phyloP scores from a whole-genome alignment of 2,888 invertebrate species.

The Anoncus sp. region DNA sequence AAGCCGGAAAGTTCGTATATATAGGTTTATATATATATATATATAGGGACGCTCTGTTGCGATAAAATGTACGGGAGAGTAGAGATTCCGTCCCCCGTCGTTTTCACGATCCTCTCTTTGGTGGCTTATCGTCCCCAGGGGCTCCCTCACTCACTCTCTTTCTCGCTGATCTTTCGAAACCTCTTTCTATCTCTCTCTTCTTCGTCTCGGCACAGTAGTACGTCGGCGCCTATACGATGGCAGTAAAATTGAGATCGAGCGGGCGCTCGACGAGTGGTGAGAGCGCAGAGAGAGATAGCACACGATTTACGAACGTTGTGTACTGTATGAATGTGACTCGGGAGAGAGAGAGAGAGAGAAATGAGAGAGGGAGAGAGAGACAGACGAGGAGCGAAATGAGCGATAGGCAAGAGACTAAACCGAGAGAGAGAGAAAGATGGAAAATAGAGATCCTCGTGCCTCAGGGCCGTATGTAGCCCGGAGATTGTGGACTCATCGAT shows the following conservation, averaged over 20 bases:
- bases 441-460: slow-evolving; percentile 29
- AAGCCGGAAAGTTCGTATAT: slow-evolving; percentile 2
- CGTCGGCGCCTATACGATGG: slow-evolving; percentile 49
- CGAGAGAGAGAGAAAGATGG: neutral
- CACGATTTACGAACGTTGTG: slow-evolving; percentile 13
- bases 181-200: slow-evolving; percentile 22
- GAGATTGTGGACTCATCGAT: neutral
- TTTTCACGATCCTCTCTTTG: slow-evolving; percentile 7
- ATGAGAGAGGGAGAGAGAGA: slow-evolving; percentile 12
- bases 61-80: slow-evolving; percentile 42
- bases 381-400: no score
- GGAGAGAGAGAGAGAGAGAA: neutral
- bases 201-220: neutral
- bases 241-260: slow-evolving; percentile 59
- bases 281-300: slow-evolving; percentile 27
- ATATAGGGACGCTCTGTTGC: slow-evolving; percentile 1
- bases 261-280: slow-evolving; percentile 34
- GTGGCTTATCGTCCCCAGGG: slow-evolving; percentile 42
- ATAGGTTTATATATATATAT: no score
- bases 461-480: slow-evolving; percentile 48
- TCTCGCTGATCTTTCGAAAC: slow-evolving; percentile 5
- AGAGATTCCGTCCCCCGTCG: slow-evolving; percentile 10
- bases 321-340: neutral
- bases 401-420: neutral
- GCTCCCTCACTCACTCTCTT: slow-evolving; percentile 25